Conservation (phyloP, 2,113 vertebrate species). For the Kryptolebias marmoratus region DNA sequence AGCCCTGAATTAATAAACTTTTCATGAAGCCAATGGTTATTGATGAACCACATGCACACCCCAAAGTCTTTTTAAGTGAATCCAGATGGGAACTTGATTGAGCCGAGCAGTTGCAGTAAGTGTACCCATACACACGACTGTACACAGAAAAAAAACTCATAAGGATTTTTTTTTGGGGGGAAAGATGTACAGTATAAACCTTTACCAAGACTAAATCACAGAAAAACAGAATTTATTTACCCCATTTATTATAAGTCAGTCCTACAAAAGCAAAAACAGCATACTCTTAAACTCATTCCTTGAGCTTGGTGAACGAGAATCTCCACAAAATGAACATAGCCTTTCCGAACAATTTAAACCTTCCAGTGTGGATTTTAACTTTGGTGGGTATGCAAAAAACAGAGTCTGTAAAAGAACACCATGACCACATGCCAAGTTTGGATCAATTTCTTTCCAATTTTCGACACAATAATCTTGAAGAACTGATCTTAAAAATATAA, state of each 20-base stretch:
- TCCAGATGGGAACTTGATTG: conserved; percentile 39
- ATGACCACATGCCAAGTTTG: no score
- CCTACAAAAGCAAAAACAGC: no score
- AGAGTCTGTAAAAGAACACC: no score
- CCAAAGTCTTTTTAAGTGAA: conserved; percentile 35
- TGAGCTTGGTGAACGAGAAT: no score
- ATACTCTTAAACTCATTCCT: no score
- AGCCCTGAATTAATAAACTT: conserved; percentile 51
- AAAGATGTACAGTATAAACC: not conserved
- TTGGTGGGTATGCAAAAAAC: no score
- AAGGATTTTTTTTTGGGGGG: no score
- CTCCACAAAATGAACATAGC: no score
- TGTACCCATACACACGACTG: not conserved
- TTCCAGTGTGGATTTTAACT: no score
- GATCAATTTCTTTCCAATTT: not conserved
- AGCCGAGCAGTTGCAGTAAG: conserved; percentile 26
- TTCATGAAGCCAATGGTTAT: conserved; percentile 56
- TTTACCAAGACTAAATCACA: not conserved
- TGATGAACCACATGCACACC: conserved; percentile 45
- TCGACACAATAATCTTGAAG: not conserved
- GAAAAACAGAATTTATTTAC: no score
- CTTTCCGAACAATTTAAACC: not conserved
- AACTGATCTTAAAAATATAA: conserved; percentile 14
- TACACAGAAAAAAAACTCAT: not conserved
- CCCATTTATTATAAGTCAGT: no score